phyloP scores from a whole-genome alignment of 2,113 vertebrate genomes.

The Microtus montanus region DNA sequence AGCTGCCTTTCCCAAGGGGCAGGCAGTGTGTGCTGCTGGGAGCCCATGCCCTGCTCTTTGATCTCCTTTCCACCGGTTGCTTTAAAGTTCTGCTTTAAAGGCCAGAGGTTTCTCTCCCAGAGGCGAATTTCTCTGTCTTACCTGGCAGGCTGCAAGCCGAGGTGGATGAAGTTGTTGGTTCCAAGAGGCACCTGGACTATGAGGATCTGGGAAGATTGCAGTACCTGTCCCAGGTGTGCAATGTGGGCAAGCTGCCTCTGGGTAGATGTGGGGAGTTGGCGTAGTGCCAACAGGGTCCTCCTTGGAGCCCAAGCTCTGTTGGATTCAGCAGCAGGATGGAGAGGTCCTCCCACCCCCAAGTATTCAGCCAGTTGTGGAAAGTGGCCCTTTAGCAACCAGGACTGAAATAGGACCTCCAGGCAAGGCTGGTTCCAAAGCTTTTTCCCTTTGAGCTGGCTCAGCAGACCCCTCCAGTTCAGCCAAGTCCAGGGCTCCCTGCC shows the following conservation, averaged over 20 bases:
- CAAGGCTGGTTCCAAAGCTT: neutral
- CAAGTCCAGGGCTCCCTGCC: no score
- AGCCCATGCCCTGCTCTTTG: neutral
- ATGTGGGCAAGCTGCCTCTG: neutral
- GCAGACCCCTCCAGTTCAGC: accelerated
- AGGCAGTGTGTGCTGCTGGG: neutral
- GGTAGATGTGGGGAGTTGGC: neutral
- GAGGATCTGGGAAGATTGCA: conserved; percentile 92
- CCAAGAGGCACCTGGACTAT: conserved; percentile 90
- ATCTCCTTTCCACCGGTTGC: neutral
- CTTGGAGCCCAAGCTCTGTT: neutral
- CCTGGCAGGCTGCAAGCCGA: conserved; percentile 87
- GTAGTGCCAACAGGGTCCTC: neutral
- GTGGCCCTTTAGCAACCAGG: accelerated
- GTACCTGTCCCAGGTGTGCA: conserved; percentile 92
- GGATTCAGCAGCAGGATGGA: accelerated
- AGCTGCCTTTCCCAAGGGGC: neutral
- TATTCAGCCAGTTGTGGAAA: accelerated
- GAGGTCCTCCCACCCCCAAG: neutral
- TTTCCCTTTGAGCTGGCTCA: neutral
- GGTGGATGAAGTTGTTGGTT: conserved; percentile 93
- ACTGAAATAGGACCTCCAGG: neutral
- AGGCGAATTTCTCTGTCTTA: neutral
- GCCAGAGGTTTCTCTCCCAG: neutral
- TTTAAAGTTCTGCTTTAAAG: neutral